Conservation (phyloP, 2,888 invertebrate genomes). For the Megalurothrips usitatus region DNA sequence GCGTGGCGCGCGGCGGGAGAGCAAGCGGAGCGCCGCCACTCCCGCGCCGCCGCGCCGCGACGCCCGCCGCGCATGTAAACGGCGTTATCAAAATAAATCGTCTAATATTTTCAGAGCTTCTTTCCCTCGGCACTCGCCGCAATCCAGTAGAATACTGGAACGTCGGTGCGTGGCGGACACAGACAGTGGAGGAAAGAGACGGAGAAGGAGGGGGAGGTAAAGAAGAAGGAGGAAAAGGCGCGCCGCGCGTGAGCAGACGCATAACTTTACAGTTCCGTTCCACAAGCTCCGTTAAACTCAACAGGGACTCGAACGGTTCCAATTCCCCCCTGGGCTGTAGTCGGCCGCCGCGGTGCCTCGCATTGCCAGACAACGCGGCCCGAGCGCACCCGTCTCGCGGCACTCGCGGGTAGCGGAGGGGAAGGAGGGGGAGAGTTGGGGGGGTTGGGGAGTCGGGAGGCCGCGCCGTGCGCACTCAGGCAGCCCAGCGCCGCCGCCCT, state of each 20-base stretch:
- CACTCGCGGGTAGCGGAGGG: neutral
- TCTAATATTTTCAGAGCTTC: neutral
- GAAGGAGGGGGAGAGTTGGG: neutral
- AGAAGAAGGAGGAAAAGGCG: no score
- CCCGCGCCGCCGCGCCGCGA: neutral
- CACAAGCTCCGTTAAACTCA: conserved; percentile 12
- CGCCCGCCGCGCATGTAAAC: neutral
- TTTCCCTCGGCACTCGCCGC: no score
- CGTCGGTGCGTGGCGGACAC: no score
- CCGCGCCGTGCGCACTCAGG: neutral
- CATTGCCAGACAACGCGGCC: no score
- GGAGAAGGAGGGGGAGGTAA: no score
- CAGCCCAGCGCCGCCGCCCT: no score
- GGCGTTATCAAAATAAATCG: conserved; percentile 16
- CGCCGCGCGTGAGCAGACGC: neutral
- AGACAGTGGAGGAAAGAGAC: no score
- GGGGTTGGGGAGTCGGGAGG: neutral
- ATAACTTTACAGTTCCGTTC: conserved; percentile 19
- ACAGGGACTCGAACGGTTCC: neutral
- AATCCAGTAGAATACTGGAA: no score
- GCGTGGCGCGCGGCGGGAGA: neutral
- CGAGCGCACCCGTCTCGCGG: neutral
- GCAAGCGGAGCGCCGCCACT: neutral
- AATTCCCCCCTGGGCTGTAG: neutral
- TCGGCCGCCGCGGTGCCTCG: no score